Percentiles rank a stretch among this genome's conserved stretches.
phyloP scores from a whole-genome alignment of 2,113 vertebrate species.

The Pimephales promelas region DNA sequence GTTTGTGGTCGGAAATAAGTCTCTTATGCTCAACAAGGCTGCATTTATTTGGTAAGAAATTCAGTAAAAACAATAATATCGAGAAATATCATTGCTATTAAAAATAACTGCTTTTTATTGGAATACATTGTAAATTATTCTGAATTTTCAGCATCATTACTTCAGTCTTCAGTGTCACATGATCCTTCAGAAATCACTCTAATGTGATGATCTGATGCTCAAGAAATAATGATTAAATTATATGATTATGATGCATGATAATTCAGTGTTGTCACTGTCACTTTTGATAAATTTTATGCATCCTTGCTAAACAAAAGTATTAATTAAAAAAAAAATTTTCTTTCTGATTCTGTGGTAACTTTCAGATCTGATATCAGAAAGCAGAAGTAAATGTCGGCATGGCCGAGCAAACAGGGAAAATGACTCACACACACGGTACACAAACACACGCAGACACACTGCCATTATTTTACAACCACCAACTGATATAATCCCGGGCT shows the following conservation, averaged over 20 bases:
- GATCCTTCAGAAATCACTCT: neutral
- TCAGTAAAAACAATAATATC: neutral
- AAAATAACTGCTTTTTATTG: neutral
- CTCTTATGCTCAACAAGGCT: neutral
- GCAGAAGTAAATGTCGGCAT: neutral
- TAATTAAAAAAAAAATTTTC: fast-evolving
- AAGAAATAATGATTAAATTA: neutral
- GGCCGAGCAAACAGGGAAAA: conserved; percentile 37
- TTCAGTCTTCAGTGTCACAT: neutral
- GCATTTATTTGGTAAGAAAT: neutral
- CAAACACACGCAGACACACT: conserved; percentile 17
- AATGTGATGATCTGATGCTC: neutral
- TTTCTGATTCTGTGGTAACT: too few species aligned
- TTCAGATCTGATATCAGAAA: neutral
- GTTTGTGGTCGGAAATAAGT: neutral
- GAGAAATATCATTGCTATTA: neutral
- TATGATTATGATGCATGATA: too few species aligned
- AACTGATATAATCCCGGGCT: neutral
- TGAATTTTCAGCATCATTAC: neutral
- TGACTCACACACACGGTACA: conserved; percentile 25
- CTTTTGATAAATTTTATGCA: neutral
- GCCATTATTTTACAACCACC: conserved; percentile 39
- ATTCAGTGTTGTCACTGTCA: neutral
- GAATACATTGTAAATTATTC: neutral
- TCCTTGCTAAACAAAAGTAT: too few species aligned